phyloP scores from a whole-genome alignment of 2,113 vertebrate species.

The Mungos mungo region DNA sequence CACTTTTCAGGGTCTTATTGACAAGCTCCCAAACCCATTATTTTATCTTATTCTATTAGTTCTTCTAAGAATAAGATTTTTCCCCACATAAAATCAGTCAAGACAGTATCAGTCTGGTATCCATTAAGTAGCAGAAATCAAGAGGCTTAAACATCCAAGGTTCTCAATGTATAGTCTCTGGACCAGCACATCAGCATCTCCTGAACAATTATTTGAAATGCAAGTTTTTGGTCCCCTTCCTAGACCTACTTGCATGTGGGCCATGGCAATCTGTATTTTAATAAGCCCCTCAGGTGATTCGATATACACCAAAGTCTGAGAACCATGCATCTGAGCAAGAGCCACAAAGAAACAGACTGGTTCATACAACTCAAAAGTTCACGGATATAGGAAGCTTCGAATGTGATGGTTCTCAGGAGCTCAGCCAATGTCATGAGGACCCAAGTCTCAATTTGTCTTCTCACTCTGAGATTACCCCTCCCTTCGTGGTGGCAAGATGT shows the following conservation, averaged over 20 bases:
- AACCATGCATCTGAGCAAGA: neutral
- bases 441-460: neutral
- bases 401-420: neutral
- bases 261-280: neutral
- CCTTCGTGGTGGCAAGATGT: neutral
- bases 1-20: neutral
- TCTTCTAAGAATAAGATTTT: constrained; percentile 3
- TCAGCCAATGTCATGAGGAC: neutral
- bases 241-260: neutral
- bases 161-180: neutral
- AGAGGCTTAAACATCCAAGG: neutral
- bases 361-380: neutral
- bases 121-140: neutral
- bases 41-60: neutral
- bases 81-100: neutral
- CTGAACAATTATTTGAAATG: neutral
- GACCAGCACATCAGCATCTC: neutral
- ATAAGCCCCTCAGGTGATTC: neutral
- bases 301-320: too few species aligned
- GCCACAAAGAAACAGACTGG: neutral
- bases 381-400: neutral
- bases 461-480: neutral
- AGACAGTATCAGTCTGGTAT: neutral
- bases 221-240: neutral
- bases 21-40: neutral